Evolutionary conservation across 2,888 invertebrate genomes (phyloP).

Genomic region (Caenorhabditis plicata): DNA sequence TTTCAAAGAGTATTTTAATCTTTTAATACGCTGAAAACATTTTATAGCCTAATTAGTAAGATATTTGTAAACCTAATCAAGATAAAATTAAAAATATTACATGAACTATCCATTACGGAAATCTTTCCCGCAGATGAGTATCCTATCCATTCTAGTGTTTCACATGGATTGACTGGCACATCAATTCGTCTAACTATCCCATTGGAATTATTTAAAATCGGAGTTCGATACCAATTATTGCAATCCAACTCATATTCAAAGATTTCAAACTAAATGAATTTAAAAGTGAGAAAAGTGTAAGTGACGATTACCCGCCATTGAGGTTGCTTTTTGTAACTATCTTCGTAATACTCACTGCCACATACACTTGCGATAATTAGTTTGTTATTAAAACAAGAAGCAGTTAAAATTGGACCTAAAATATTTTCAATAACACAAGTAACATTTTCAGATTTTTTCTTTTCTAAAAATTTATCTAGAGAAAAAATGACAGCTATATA

Average conservation of each 20-base stretch:
- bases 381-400: conserved; percentile 73
- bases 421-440: background rate
- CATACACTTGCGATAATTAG: conserved; percentile 75
- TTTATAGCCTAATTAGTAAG: too few relatives aligned
- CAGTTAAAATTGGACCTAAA: conserved; percentile 72
- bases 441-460: too few relatives aligned
- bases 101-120: conserved; percentile 47
- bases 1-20: background rate
- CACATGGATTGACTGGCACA: conserved; percentile 29
- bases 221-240: conserved; percentile 17
- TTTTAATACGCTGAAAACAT: too few relatives aligned
- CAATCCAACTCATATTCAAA: conserved; percentile 29
- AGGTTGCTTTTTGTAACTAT: conserved; percentile 12
- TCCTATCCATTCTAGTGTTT: conserved; percentile 45
- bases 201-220: conserved; percentile 1
- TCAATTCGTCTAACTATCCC: conserved; percentile 9
- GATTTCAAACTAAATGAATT: conserved; percentile 30
- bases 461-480: background rate
- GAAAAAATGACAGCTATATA: background rate
- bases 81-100: conserved; percentile 18
- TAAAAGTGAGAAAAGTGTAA: too few relatives aligned
- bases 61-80: too few relatives aligned
- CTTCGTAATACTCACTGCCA: conserved; percentile 65
- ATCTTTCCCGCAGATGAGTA: conserved; percentile 51
- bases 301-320: conserved; percentile 9